phyloP scores from a whole-genome alignment of 2,113 vertebrate species.

The Corydoras sp. region DNA sequence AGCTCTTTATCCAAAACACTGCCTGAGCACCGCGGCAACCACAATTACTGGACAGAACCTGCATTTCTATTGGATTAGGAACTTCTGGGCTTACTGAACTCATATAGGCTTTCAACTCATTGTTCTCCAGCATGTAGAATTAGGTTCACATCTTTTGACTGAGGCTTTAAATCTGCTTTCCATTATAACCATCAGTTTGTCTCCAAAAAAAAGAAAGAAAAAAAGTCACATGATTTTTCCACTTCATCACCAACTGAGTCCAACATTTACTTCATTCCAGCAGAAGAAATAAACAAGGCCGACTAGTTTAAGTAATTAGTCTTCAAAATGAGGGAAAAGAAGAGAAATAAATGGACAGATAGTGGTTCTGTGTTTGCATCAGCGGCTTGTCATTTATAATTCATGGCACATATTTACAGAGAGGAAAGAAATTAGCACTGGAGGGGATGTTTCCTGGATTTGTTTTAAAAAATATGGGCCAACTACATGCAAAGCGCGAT shows the following conservation, averaged over 20 bases:
- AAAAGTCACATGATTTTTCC: not conserved
- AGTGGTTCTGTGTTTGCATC: constrained; percentile 7
- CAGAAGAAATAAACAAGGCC: not conserved
- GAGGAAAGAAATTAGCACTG: constrained; percentile 12
- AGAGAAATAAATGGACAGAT: no score
- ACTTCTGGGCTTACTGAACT: no score
- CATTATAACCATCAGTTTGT: not conserved
- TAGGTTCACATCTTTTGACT: no score
- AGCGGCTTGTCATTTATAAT: constrained; percentile 26
- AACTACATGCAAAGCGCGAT: constrained; percentile 2
- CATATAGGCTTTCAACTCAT: no score
- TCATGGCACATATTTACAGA: constrained; percentile 22
- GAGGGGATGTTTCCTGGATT: constrained; percentile 30
- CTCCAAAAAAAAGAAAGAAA: constrained; percentile 2
- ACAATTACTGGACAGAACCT: no score
- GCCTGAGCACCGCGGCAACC: no score
- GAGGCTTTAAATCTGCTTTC: no score
- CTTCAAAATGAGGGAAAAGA: no score
- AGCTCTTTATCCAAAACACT: no score
- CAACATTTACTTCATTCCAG: not conserved
- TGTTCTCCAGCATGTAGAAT: no score
- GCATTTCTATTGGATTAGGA: no score
- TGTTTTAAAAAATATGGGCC: constrained; percentile 9
- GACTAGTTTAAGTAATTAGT: not conserved
- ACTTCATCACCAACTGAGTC: constrained; percentile 4